Evolutionary conservation across 2,888 invertebrate genomes (phyloP).

Genomic region (Stenodera caucasica): DNA sequence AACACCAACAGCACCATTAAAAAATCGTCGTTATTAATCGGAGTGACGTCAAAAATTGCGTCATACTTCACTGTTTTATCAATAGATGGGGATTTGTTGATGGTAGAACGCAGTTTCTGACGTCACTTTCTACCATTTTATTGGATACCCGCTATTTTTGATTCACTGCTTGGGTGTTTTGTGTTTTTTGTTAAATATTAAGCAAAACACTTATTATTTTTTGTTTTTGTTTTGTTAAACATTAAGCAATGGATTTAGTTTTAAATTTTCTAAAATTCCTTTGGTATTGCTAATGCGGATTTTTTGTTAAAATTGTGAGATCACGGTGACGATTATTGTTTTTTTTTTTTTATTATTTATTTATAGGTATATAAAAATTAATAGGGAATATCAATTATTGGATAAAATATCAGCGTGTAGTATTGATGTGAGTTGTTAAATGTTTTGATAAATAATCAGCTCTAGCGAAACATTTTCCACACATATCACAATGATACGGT

Average conservation of each 20-base stretch:
- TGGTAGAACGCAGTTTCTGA: too few relatives aligned
- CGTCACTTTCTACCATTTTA: too few relatives aligned
- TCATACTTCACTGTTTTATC: not conserved
- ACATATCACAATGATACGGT: slow-evolving; percentile 90
- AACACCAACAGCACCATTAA: not conserved
- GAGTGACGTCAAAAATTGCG: not conserved
- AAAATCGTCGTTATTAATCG: not conserved
- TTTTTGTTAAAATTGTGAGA: not conserved
- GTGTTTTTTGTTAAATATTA: too few relatives aligned
- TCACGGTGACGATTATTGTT: too few relatives aligned
- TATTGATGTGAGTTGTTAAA: slow-evolving; percentile 86
- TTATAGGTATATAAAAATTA: not conserved
- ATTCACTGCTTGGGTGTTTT: too few relatives aligned
- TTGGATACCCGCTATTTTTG: too few relatives aligned
- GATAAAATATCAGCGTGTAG: slow-evolving; percentile 59
- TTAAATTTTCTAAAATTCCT: not conserved
- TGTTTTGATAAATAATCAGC: slow-evolving; percentile 91
- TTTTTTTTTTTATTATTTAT: not conserved
- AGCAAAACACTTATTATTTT: too few relatives aligned
- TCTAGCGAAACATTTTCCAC: slow-evolving; percentile 88
- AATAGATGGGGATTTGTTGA: too few relatives aligned
- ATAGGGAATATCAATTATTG: too few relatives aligned
- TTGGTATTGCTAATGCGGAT: not conserved
- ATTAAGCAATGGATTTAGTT: too few relatives aligned
- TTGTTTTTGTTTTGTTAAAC: too few relatives aligned